Evolutionary conservation across 1,140 invertebrate genomes (phyloP).

Genomic region (Ladona fulva): DNA sequence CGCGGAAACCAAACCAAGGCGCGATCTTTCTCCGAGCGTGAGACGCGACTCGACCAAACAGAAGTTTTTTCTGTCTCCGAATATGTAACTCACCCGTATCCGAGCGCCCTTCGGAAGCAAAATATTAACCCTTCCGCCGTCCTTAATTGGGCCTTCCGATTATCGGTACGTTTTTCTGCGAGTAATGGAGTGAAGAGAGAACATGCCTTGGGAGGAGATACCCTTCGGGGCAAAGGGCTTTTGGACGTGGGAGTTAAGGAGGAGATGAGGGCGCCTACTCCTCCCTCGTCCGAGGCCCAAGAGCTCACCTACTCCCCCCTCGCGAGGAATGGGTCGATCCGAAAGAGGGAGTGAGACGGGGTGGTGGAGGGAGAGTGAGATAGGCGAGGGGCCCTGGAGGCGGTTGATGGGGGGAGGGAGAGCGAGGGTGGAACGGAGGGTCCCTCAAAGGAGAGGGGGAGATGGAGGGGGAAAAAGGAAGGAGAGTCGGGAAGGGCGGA

Average conservation of each 20-base stretch:
- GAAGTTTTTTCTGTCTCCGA: too few species aligned
- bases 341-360: not conserved
- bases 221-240: not conserved
- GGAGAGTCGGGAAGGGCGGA: not conserved
- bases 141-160: too few species aligned
- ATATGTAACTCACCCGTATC: too few species aligned
- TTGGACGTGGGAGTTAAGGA: not conserved
- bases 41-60: too few species aligned
- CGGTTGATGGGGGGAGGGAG: not conserved
- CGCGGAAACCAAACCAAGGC: too few species aligned
- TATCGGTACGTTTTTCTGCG: too few species aligned
- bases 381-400: not conserved
- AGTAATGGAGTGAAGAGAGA: not conserved
- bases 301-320: not conserved
- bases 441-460: not conserved
- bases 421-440: not conserved
- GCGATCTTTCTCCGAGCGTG: too few species aligned
- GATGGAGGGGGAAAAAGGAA: not conserved
- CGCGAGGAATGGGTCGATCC: slow-evolving; percentile 5
- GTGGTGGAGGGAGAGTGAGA: slow-evolving; percentile 14
- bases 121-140: too few species aligned
- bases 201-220: not conserved
- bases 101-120: too few species aligned
- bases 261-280: not conserved
- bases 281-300: not conserved